phyloP scores from a whole-genome alignment of 2,113 vertebrate genomes.

The Menura novaehollandiae region DNA sequence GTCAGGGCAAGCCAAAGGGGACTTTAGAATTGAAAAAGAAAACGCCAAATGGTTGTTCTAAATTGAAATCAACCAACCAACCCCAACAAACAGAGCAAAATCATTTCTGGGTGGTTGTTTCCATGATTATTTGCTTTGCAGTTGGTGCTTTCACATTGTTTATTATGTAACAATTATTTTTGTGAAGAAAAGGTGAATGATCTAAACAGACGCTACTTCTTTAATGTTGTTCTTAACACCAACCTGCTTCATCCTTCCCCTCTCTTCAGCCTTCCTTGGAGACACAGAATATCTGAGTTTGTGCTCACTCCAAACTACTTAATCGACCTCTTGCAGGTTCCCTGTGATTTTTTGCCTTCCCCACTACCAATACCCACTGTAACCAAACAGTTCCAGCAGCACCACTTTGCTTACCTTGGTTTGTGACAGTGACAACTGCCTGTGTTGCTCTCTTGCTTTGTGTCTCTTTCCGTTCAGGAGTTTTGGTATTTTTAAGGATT shows the following conservation, averaged over 20 bases:
- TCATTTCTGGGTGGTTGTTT: not conserved
- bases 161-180: not conserved
- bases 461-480: not conserved
- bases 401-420: accelerated
- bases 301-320: not conserved
- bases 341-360: not conserved
- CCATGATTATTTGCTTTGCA: not conserved
- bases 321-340: not conserved
- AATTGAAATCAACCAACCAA: not conserved
- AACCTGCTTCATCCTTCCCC: not conserved
- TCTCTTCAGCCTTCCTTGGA: not conserved
- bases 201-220: not conserved
- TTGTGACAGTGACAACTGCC: not conserved
- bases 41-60: not conserved
- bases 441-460: not conserved
- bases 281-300: not conserved
- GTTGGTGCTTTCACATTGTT: not conserved
- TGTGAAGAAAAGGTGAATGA: not conserved
- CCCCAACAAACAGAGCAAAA: not conserved
- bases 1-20: not conserved
- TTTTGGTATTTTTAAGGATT: not conserved
- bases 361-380: not conserved
- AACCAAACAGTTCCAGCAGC: not conserved
- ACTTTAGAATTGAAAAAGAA: not conserved
- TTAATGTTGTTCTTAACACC: not conserved